phyloP scores from a whole-genome alignment of 2,113 vertebrate species.

The Clupea harengus region DNA sequence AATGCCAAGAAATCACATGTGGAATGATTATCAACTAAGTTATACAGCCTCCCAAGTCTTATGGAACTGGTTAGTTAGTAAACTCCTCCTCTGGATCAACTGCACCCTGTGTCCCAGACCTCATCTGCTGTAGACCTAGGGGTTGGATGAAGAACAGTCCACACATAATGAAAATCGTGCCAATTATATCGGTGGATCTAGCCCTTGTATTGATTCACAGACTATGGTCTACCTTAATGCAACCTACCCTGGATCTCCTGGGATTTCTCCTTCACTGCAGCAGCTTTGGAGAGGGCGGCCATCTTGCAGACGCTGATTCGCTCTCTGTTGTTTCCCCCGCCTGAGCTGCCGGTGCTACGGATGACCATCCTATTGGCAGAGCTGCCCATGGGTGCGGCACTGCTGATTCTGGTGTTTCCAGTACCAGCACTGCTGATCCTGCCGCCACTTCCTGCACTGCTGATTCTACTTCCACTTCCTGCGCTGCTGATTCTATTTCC shows the following conservation, averaged over 20 bases:
- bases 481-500: constrained; percentile 20
- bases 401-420: constrained; percentile 25
- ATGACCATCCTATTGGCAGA: constrained; percentile 30
- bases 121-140: background rate
- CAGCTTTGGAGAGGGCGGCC: constrained; percentile 52
- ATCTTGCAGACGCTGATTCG: constrained; percentile 60
- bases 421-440: background rate
- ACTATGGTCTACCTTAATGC: background rate
- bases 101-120: background rate
- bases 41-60: background rate
- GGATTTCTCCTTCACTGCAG: constrained; percentile 44
- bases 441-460: constrained; percentile 16
- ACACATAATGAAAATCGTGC: background rate
- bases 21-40: background rate
- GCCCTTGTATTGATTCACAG: background rate
- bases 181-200: too few relatives aligned
- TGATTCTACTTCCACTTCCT: constrained; percentile 19
- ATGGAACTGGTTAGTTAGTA: background rate
- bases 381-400: background rate
- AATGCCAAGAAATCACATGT: background rate
- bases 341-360: constrained; percentile 40
- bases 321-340: constrained; percentile 39
- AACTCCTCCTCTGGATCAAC: background rate
- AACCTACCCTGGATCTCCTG: constrained; percentile 27
- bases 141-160: background rate